phyloP scores from a whole-genome alignment of 2,888 invertebrate species.

The Drosophila mercatorum region DNA sequence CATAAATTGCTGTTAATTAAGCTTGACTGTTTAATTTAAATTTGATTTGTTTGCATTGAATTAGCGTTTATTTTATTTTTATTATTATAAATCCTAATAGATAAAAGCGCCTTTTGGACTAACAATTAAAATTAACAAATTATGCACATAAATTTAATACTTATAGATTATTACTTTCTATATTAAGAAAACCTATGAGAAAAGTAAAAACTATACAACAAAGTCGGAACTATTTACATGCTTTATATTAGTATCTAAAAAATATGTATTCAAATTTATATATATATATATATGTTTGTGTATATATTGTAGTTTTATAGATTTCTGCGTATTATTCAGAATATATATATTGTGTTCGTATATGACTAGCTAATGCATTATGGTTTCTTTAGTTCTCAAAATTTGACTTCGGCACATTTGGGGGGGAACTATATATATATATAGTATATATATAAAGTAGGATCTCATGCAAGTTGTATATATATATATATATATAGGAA shows the following conservation, averaged over 20 bases:
- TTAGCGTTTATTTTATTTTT: slow-evolving; percentile 52
- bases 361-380: slow-evolving; percentile 72
- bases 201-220: slow-evolving; percentile 59
- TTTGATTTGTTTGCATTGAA: too few species aligned
- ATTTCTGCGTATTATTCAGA: slow-evolving; percentile 34
- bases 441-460: slow-evolving; percentile 7
- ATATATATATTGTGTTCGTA: slow-evolving; percentile 32
- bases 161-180: slow-evolving; percentile 18
- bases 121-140: slow-evolving; percentile 73
- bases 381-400: slow-evolving; percentile 20
- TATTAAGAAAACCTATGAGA: slow-evolving; percentile 58
- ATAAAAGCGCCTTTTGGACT: slow-evolving; percentile 67
- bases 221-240: slow-evolving; percentile 63
- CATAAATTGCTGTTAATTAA: neutral
- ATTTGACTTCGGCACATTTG: slow-evolving; percentile 64
- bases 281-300: slow-evolving; percentile 4
- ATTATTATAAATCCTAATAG: slow-evolving; percentile 56
- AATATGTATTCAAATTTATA: slow-evolving; percentile 38
- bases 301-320: slow-evolving; percentile 8
- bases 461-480: slow-evolving; percentile 16
- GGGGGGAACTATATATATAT: slow-evolving; percentile 44
- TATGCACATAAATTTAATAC: slow-evolving; percentile 50
- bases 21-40: too few species aligned
- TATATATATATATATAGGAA: neutral
- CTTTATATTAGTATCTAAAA: slow-evolving; percentile 23